These are phyloP conservation scores for Octopus sinensis DNA, from an alignment of 1,140 invertebrate species.

Conservation along the genomic window DNA sequence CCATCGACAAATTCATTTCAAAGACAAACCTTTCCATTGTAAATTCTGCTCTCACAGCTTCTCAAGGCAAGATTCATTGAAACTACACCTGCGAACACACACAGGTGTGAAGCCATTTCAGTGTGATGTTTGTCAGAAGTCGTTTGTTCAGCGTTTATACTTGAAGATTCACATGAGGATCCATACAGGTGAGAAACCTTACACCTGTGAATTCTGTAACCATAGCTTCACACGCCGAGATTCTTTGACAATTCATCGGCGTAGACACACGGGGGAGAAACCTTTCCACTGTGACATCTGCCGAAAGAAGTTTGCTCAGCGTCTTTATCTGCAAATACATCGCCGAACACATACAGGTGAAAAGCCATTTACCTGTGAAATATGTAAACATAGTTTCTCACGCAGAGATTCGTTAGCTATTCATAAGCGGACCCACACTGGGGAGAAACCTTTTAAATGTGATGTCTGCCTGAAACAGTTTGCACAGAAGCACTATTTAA, in stretches of 20 bases:
- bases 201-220: conserved; percentile 67
- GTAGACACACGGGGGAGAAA: conserved; percentile 65
- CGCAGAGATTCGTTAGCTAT: conserved; percentile 56
- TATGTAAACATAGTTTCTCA: conserved; percentile 65
- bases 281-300: conserved; percentile 91
- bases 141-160: conserved; percentile 40
- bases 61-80: conserved; percentile 19
- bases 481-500: conserved; percentile 21
- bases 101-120: conserved; percentile 26
- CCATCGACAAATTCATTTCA: conserved; percentile 24
- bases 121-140: conserved; percentile 23
- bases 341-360: conserved; percentile 77
- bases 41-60: conserved; percentile 17
- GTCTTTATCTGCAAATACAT: conserved; percentile 78
- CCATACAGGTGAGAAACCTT: conserved; percentile 33
- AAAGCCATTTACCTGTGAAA: conserved; percentile 67
- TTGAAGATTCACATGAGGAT: conserved; percentile 34
- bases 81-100: conserved; percentile 26
- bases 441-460: conserved; percentile 29
- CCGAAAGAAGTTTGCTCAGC: conserved; percentile 86
- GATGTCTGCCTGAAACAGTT: conserved; percentile 26
- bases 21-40: conserved; percentile 19
- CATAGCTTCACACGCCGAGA: conserved; percentile 84
- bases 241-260: conserved; percentile 91
- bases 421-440: conserved; percentile 28